Percentiles rank a stretch among this genome's conserved stretches.
Conservation (phyloP, 2,113 vertebrate genomes). For the Ciconia maguari region DNA sequence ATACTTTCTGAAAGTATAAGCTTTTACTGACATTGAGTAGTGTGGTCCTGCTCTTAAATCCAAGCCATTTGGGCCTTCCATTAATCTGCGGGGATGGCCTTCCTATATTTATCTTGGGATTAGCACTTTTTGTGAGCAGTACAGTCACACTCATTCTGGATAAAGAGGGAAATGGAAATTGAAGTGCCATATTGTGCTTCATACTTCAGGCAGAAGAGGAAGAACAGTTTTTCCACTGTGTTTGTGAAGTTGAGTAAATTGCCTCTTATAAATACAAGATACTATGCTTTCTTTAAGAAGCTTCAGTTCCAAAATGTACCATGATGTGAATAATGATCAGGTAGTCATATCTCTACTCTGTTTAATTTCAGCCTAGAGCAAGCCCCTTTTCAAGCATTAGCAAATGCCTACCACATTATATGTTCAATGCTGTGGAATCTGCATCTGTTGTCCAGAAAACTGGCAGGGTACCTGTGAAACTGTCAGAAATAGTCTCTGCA, state of each 20-base stretch:
- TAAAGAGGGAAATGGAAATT: neutral
- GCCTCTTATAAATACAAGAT: neutral
- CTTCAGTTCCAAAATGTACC: neutral
- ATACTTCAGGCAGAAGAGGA: neutral
- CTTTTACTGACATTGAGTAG: neutral
- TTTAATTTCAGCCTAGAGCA: neutral
- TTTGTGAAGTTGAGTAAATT: neutral
- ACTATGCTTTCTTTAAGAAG: neutral
- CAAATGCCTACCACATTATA: neutral
- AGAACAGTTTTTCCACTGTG: neutral
- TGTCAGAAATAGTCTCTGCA: neutral
- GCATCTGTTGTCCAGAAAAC: neutral
- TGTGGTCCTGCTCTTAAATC: neutral
- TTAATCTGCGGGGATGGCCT: neutral
- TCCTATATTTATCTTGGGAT: neutral
- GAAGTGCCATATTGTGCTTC: neutral
- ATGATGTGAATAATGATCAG: neutral
- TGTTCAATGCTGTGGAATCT: neutral
- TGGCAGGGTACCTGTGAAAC: neutral
- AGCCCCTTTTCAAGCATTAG: neutral
- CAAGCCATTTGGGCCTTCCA: neutral
- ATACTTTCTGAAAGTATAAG: neutral
- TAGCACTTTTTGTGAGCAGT: neutral
- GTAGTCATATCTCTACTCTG: neutral
- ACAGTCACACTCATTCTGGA: neutral